Base-by-base conservation (phyloP, 2,113 vertebrate genomes). In the Alethe castanea region DNA sequence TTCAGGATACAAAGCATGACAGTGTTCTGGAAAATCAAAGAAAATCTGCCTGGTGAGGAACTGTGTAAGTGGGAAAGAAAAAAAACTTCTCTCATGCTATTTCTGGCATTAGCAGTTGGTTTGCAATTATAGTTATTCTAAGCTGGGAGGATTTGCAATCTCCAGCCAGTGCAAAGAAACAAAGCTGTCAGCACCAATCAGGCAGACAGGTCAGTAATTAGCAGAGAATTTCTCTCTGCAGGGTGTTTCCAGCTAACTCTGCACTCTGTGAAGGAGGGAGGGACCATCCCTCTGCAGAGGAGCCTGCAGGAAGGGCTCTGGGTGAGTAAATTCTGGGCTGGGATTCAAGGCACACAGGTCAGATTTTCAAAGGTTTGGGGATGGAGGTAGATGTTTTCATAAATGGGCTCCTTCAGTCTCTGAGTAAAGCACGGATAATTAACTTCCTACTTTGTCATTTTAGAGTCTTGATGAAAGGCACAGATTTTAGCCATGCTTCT, bases 161-260 rank as follows among this genome's bases (percentile, higher is more conserved):
- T 69, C 50, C 86, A 91, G 81, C 81, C 74, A 88, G 84, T 5
- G 71, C 90, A 88, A 16, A 85, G 90, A 91, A 92, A 59, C 90
- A 72, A 72, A 70, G 71, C 67, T 94, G 74, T 15, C 67, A 47
- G 9, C 78, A 54, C 42, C 67, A 61, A 20, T 25, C 91, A 88
- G 59, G 78, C 35, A 88, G 52, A 36, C 26, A 59, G 72, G 35
- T 42, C 73, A 52, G 71, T 19, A 72, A 70, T 74, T 72, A 74
- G 25, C 9, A 22, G 70, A 38, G 61, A 50, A 54, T 71, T 54
- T 19, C 70, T 79, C 91, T 22, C 62, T 76, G 91, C 57, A 76
- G 91, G 70, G 66, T 65, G 53, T 48, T 69, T 67, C 19, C 80
- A 83, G 71, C 66, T 72, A 25, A 38, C 54, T 38, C 17, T 20